Evolutionary conservation across 2,888 invertebrate species (phyloP).

Genomic region (Acrobasis suavella): DNA sequence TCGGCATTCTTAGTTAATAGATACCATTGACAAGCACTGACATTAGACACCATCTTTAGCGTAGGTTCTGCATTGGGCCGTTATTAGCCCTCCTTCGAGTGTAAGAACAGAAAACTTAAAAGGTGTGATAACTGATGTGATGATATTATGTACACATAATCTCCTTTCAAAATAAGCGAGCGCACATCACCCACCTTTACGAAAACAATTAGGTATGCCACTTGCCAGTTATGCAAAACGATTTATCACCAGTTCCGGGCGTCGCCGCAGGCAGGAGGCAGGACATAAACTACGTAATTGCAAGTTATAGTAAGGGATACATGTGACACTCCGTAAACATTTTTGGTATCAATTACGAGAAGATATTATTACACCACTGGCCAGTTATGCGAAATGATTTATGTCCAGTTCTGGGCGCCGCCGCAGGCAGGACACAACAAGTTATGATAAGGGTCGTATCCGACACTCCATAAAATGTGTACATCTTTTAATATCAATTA

Average conservation of each 20-base stretch:
- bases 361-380: not conserved
- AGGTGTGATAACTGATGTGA: not conserved
- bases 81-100: no score
- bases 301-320: no score
- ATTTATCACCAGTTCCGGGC: conserved; percentile 4
- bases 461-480: no score
- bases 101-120: no score
- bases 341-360: no score
- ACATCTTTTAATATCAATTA: not conserved
- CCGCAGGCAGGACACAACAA: not conserved
- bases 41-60: no score
- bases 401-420: not conserved
- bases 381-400: not conserved
- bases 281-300: no score
- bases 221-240: not conserved
- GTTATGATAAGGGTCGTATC: no score
- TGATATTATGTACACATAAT: not conserved
- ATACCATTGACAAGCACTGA: no score
- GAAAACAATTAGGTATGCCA: conserved; percentile 4
- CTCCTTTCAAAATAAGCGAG: conserved; percentile 2
- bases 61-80: no score
- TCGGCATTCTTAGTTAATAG: no score
- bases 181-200: conserved; percentile 3
- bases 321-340: no score
- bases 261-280: not conserved